phyloP scores from a whole-genome alignment of 92 coral and sea anemone species.

The Metridium senile region DNA sequence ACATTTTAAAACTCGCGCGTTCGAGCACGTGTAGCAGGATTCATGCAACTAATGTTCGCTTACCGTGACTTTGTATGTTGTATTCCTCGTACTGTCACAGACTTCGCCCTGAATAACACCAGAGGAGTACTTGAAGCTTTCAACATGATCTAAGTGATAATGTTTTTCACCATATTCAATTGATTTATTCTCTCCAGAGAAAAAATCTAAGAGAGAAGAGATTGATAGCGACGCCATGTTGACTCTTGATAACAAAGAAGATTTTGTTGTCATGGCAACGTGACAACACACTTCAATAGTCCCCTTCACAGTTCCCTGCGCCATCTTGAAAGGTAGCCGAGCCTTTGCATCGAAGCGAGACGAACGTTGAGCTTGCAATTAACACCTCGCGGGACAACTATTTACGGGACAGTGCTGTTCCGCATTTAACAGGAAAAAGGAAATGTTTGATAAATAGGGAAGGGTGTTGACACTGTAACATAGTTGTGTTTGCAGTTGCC shows the following conservation, averaged over 20 bases:
- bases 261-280: neutral
- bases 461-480: too few species aligned
- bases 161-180: neutral
- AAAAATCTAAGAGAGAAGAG: neutral
- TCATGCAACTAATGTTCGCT: too few species aligned
- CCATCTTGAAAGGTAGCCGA: too few species aligned
- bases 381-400: too few species aligned
- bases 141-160: neutral
- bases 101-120: neutral
- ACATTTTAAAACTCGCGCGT: neutral
- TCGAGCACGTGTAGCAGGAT: too few species aligned
- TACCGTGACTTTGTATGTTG: constrained; percentile 1
- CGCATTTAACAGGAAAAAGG: too few species aligned
- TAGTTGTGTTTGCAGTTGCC: too few species aligned
- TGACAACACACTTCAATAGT: neutral
- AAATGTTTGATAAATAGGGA: too few species aligned
- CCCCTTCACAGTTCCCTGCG: too few species aligned
- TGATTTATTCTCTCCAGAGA: neutral
- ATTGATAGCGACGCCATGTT: neutral
- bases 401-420: too few species aligned
- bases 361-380: too few species aligned
- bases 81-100: neutral
- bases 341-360: too few species aligned
- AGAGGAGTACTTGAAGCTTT: neutral
- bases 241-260: neutral